Evolutionary conservation across 2,888 invertebrate species (phyloP).

Genomic region (Dicyrtoma fusca): DNA sequence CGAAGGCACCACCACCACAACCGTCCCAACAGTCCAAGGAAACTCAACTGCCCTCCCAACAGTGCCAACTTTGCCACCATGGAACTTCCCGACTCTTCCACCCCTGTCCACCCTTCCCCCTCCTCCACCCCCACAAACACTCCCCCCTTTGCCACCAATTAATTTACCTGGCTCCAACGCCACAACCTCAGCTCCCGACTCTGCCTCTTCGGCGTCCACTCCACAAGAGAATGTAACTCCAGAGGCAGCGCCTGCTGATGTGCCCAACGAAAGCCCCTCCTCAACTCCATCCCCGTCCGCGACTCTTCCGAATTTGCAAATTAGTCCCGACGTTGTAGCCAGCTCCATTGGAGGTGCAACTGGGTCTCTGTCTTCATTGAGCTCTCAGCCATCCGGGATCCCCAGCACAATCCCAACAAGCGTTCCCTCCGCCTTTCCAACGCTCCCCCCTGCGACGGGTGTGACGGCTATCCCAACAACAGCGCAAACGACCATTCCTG

Average conservation of each 20-base stretch:
- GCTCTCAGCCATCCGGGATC: not conserved
- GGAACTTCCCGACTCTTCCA: not conserved
- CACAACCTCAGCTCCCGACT: slow-evolving; percentile 3
- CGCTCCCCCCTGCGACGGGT: not conserved
- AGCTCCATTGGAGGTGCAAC: no score
- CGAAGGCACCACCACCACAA: not conserved
- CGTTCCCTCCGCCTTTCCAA: not conserved
- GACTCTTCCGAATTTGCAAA: slow-evolving; percentile 3
- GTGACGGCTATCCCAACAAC: slow-evolving; percentile 3
- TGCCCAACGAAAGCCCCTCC: not conserved
- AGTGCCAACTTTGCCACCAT: not conserved
- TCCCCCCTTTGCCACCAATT: not conserved
- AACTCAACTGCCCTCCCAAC: not conserved
- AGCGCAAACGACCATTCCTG: slow-evolving; percentile 8
- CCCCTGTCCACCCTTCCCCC: slow-evolving; percentile 21
- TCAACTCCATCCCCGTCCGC: not conserved
- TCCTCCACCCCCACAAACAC: slow-evolving; percentile 4
- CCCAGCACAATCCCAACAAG: not conserved
- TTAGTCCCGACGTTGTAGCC: no score
- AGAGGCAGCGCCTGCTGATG: slow-evolving; percentile 22
- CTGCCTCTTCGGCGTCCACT: slow-evolving; percentile 6
- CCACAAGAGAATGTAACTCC: slow-evolving; percentile 11
- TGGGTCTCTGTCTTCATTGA: no score
- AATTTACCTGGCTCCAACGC: not conserved
- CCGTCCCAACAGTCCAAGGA: not conserved